Percentiles rank a stretch among this genome's conserved stretches.
Evolutionary conservation across 1,140 invertebrate species (phyloP).

Genomic region (Drosophila novamexicana): DNA sequence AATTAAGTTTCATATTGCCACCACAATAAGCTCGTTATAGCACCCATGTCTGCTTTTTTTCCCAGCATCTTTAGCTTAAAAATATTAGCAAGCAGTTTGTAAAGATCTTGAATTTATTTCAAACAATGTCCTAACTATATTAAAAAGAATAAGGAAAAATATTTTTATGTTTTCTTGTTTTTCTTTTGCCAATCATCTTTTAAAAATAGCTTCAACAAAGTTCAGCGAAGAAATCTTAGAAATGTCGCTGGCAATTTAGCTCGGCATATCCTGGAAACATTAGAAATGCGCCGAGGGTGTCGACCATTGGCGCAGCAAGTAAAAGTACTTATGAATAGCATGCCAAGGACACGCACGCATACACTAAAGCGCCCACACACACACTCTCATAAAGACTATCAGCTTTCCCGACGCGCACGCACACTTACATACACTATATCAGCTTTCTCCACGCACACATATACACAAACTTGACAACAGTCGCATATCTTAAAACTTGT

Average conservation of each 20-base stretch:
- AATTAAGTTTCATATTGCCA: too few relatives aligned
- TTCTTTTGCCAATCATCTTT: conserved; percentile 23
- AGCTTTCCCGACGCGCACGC: too few relatives aligned
- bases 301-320: conserved; percentile 39
- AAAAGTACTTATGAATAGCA: conserved; percentile 61
- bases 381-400: not conserved
- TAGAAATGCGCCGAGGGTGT: conserved; percentile 64
- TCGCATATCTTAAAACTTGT: not conserved
- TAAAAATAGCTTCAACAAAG: conserved; percentile 50
- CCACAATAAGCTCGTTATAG: too few relatives aligned
- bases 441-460: conserved; percentile 6
- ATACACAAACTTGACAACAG: conserved; percentile 9
- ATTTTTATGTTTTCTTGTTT: not conserved
- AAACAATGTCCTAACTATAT: too few relatives aligned
- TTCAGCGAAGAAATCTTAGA: conserved; percentile 50
- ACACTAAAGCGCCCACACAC: conserved; percentile 6
- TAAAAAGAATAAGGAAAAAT: too few relatives aligned
- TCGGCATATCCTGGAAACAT: conserved; percentile 67
- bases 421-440: conserved; percentile 5
- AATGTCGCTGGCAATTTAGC: conserved; percentile 59
- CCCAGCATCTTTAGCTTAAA: too few relatives aligned
- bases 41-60: too few relatives aligned
- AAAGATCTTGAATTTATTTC: too few relatives aligned
- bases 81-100: too few relatives aligned
- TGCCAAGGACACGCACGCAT: conserved; percentile 63